Evolutionary conservation across 2,888 invertebrate genomes (phyloP).

Genomic region (Machimus rusticus): DNA sequence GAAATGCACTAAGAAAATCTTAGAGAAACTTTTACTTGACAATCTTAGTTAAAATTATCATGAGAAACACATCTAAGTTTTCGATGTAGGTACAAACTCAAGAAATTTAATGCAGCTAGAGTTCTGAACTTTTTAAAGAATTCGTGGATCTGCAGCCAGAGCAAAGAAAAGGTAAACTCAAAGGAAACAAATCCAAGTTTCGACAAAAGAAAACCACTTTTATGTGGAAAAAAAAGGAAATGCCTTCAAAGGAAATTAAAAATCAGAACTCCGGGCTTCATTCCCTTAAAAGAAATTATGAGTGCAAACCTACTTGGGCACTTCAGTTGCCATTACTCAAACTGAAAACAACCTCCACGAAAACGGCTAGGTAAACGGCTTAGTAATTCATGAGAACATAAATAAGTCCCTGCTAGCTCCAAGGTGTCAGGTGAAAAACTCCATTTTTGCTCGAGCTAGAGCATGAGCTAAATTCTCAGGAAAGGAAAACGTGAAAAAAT

Average conservation of each 20-base stretch:
- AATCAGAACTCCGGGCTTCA: not conserved
- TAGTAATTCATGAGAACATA: constrained; percentile 26
- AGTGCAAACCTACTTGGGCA: not conserved
- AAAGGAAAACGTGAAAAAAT: constrained; percentile 1
- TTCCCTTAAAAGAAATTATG: not conserved
- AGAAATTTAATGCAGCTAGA: not conserved
- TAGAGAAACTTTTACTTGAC: not conserved
- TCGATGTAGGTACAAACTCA: not conserved
- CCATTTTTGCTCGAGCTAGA: not conserved
- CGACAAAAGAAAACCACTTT: not conserved
- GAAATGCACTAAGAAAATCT: not conserved
- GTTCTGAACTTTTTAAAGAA: not conserved
- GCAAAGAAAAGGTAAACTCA: not conserved
- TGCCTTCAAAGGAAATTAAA: not conserved
- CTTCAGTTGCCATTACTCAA: not conserved
- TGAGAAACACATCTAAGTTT: not conserved
- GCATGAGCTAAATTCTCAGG: not conserved
- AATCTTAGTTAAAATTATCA: not conserved
- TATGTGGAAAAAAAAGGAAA: not conserved
- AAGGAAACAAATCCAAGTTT: not conserved
- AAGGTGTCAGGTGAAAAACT: not conserved
- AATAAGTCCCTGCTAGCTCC: not conserved
- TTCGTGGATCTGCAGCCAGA: not conserved
- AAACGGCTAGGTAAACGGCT: not conserved
- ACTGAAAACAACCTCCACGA: not conserved